Conservation (phyloP, 2,888 invertebrate species). For the Bugulina stolonifera region DNA sequence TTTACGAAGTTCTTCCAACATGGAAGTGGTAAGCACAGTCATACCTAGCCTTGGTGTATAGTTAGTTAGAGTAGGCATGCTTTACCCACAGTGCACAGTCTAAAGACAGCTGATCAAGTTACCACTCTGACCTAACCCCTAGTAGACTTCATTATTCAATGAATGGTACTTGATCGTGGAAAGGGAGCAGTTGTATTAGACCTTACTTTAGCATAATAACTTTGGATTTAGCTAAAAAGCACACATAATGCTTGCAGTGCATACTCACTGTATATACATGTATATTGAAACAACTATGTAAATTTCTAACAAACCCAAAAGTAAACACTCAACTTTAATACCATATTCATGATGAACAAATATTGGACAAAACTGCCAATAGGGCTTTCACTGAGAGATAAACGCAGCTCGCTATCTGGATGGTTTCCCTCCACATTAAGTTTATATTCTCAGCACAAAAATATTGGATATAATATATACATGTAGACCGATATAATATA, state of each 20-base stretch:
- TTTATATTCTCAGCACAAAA: too few relatives aligned
- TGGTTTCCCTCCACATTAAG: too few relatives aligned
- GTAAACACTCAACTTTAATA: constrained; percentile 26
- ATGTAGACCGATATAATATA: too few relatives aligned
- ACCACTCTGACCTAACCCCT: neutral
- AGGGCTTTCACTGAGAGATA: too few relatives aligned
- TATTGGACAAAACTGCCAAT: constrained; percentile 17
- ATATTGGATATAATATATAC: too few relatives aligned
- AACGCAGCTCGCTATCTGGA: too few relatives aligned
- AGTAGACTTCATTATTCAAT: neutral
- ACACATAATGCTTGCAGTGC: constrained; percentile 17
- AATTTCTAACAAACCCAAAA: constrained; percentile 19
- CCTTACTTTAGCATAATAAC: constrained; percentile 17
- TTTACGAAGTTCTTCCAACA: too few relatives aligned
- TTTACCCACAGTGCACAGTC: too few relatives aligned
- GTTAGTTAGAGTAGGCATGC: too few relatives aligned
- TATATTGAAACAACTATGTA: constrained; percentile 26
- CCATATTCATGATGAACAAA: constrained; percentile 26
- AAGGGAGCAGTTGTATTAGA: neutral
- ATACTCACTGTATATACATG: neutral
- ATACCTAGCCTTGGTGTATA: too few relatives aligned
- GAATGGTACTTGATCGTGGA: constrained; percentile 1
- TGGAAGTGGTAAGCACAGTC: too few relatives aligned
- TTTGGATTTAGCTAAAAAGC: neutral
- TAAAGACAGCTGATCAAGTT: neutral